phyloP scores from a whole-genome alignment of 2,888 invertebrate species.

The Drosophila setosimentum region DNA sequence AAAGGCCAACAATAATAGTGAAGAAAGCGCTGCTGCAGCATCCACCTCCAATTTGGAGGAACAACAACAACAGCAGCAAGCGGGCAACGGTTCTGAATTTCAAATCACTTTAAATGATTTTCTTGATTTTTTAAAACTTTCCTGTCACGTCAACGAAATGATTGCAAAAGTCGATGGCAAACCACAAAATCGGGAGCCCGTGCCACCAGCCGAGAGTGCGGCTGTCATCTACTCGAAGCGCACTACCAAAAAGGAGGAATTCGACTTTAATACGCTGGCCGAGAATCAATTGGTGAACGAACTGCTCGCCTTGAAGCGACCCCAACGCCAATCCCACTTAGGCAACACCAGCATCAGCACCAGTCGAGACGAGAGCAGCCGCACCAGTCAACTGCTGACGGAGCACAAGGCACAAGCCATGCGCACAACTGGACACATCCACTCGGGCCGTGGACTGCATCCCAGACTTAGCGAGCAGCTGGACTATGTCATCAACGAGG shows the following conservation, averaged over 20 bases:
- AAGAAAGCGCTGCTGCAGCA: slow-evolving; percentile 48
- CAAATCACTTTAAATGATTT: slow-evolving; percentile 84
- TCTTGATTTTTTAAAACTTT: slow-evolving; percentile 84
- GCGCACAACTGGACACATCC: slow-evolving; percentile 46
- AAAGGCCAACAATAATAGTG: slow-evolving; percentile 51
- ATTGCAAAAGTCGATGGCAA: slow-evolving; percentile 76
- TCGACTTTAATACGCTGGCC: slow-evolving; percentile 81
- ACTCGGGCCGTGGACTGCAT: slow-evolving; percentile 70
- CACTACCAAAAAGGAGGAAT: slow-evolving; percentile 67
- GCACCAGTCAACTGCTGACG: slow-evolving; percentile 20
- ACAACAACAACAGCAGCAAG: slow-evolving; percentile 28
- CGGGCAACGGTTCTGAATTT: slow-evolving; percentile 58
- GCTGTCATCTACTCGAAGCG: slow-evolving; percentile 41
- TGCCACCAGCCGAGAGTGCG: slow-evolving; percentile 58
- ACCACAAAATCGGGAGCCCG: slow-evolving; percentile 57
- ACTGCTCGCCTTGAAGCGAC: slow-evolving; percentile 64
- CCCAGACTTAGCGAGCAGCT: slow-evolving; percentile 82
- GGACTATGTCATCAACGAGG: slow-evolving; percentile 90
- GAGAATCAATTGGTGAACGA: slow-evolving; percentile 83
- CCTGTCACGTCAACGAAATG: slow-evolving; percentile 85
- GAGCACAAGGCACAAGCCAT: slow-evolving; percentile 34
- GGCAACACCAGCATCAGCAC: slow-evolving; percentile 18
- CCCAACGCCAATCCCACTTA: slow-evolving; percentile 13
- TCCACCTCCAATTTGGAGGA: slow-evolving; percentile 23
- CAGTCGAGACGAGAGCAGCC: slow-evolving; percentile 39